Percentiles rank a stretch among this genome's conserved stretches.
These are phyloP conservation scores for Lytechinus variegatus DNA, from an alignment of 35 echinoderm and acorn worm species.

Conservation along the genomic window DNA sequence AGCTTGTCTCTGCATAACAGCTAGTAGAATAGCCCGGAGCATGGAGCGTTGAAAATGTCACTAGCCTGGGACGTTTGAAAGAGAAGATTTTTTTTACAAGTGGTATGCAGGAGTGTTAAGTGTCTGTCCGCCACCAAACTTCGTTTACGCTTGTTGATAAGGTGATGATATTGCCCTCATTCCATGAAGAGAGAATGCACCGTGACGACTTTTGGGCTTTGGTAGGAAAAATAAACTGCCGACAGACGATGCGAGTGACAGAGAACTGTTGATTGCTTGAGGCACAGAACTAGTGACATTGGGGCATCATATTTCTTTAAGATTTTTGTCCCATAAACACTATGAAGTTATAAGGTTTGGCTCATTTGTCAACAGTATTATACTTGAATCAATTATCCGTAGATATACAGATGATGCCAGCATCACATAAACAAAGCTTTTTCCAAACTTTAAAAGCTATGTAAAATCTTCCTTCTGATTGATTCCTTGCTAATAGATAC, in stretches of 20 bases:
- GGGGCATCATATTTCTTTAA: background rate
- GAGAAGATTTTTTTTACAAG: background rate
- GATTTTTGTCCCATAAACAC: background rate
- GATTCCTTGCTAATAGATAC: background rate
- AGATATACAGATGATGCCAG: background rate
- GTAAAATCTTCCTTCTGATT: background rate
- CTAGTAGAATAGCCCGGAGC: background rate
- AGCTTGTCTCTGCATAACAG: background rate
- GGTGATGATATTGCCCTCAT: conserved; percentile 1
- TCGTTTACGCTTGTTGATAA: background rate
- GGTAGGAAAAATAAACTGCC: too few relatives aligned
- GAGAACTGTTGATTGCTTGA: background rate
- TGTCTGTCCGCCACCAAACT: background rate
- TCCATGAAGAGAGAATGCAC: background rate
- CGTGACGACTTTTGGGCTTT: background rate
- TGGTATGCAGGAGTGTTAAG: background rate
- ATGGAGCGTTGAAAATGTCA: background rate
- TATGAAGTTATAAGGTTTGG: background rate
- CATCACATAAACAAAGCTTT: background rate
- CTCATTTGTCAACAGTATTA: background rate
- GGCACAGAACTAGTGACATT: background rate
- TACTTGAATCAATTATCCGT: background rate
- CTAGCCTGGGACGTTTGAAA: background rate
- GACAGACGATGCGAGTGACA: background rate
- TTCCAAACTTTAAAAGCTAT: background rate